phyloP scores from a whole-genome alignment of 2,797 vertebrate genomes.

The Syngnathus acus region DNA sequence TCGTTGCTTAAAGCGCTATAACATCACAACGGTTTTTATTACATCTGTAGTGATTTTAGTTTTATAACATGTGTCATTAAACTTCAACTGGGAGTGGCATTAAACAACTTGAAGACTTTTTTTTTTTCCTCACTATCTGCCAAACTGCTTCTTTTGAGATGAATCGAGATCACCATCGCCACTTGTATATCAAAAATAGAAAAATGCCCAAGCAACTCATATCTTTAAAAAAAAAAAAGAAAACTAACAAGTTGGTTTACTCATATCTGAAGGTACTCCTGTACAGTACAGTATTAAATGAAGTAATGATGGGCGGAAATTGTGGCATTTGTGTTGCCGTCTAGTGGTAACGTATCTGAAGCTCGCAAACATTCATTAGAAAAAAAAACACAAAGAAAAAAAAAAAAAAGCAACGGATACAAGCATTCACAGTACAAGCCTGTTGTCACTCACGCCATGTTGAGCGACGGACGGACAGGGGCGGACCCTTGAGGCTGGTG shows the following conservation, averaged over 20 bases:
- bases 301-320: background rate
- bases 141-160: no score
- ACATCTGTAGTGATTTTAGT: background rate
- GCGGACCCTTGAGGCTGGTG: slow-evolving; percentile 3
- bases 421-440: slow-evolving; percentile 4
- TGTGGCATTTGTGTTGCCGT: background rate
- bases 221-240: background rate
- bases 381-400: background rate
- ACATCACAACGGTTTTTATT: background rate
- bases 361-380: no score
- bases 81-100: background rate
- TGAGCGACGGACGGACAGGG: background rate
- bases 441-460: background rate
- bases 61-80: background rate
- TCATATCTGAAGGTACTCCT: background rate
- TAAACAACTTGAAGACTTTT: background rate
- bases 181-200: no score
- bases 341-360: no score
- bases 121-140: background rate
- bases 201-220: no score
- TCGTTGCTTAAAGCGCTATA: background rate
- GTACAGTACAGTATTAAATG: background rate
- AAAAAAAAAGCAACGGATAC: background rate
- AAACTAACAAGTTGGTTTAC: background rate
- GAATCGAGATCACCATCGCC: no score